Evolutionary conservation across 2,113 vertebrate genomes (phyloP).

Genomic region (Alexandromys fortis): DNA sequence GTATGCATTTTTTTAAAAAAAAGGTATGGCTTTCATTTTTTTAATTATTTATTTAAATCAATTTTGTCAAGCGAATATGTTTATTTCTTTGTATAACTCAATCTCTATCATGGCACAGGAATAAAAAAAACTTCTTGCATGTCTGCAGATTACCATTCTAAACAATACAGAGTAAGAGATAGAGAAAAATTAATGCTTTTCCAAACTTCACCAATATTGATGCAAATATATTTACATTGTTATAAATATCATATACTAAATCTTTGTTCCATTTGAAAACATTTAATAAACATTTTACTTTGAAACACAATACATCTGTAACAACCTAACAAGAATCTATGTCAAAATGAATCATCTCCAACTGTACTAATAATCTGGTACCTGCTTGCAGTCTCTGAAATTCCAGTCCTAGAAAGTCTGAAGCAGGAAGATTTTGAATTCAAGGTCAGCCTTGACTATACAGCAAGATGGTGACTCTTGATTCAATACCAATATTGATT

Average conservation of each 20-base stretch:
- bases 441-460: not conserved
- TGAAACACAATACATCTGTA: not conserved
- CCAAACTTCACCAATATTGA: not conserved
- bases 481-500: not conserved
- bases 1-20: conserved; percentile 5
- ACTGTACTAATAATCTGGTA: not conserved
- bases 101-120: not conserved
- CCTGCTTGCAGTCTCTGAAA: not conserved
- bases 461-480: not conserved
- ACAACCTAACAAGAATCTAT: not conserved
- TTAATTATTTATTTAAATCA: not conserved
- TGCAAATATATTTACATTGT: not conserved
- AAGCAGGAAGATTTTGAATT: not conserved
- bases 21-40: not conserved
- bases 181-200: not conserved
- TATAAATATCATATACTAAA: not conserved
- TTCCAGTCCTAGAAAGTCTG: not conserved
- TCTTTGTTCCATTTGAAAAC: not conserved
- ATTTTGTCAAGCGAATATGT: not conserved
- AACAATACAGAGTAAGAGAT: not conserved
- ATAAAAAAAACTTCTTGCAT: not conserved
- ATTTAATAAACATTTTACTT: not conserved
- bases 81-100: not conserved
- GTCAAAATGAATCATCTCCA: not conserved
- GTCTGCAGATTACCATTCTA: not conserved